Conservation (phyloP, 2,888 invertebrate species). For the Pogonocherus hispidulus region DNA sequence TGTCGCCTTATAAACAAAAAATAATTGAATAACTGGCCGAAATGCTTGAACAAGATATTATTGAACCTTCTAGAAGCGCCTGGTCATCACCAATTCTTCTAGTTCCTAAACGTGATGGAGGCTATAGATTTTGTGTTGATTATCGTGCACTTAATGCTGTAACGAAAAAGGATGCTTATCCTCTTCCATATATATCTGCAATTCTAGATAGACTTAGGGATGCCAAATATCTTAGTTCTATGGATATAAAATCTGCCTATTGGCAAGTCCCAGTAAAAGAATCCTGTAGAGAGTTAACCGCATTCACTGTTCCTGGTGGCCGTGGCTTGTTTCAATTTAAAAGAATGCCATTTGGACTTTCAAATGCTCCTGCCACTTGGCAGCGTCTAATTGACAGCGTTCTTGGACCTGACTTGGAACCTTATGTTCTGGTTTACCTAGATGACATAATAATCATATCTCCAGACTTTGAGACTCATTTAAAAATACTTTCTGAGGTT, state of each 20-base stretch:
- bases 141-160: constrained; percentile 23
- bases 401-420: constrained; percentile 29
- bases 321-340: constrained; percentile 29
- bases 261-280: constrained; percentile 28
- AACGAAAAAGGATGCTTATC: constrained; percentile 28
- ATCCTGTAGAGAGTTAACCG: constrained; percentile 24
- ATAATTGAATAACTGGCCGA: constrained; percentile 12
- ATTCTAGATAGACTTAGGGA: constrained; percentile 29
- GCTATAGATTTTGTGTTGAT: constrained; percentile 29
- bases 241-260: constrained; percentile 19
- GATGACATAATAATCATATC: neutral
- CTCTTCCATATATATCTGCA: constrained; percentile 29
- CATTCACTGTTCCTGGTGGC: constrained; percentile 22
- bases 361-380: constrained; percentile 30
- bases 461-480: constrained; percentile 36
- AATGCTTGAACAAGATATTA: constrained; percentile 23
- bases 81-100: constrained; percentile 31
- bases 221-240: constrained; percentile 29
- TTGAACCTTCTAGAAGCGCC: constrained; percentile 29
- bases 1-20: constrained; percentile 17
- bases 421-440: neutral
- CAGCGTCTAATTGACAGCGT: constrained; percentile 24
- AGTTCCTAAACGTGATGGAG: constrained; percentile 22
- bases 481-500: constrained; percentile 37
- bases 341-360: constrained; percentile 29